Percentiles rank a stretch among this genome's conserved stretches.
Conservation (phyloP, 2,113 vertebrate species). For the Tamias sibiricus region DNA sequence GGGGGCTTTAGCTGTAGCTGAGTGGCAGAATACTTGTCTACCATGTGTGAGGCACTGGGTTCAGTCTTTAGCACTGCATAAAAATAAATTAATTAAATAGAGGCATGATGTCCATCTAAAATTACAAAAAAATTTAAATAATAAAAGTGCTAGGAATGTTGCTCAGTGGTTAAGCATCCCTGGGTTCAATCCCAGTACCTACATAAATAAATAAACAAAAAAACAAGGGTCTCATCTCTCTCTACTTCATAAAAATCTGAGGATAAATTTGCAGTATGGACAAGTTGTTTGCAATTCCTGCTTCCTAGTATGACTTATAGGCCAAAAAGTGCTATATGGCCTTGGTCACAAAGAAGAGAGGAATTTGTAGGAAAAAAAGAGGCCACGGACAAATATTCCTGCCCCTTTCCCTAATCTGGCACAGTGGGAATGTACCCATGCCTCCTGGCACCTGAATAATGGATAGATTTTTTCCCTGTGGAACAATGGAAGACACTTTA, state of each 20-base stretch:
- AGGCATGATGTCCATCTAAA: no score
- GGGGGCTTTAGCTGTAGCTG: no score
- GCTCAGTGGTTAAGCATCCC: no score
- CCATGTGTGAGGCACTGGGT: no score
- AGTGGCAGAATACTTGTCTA: no score
- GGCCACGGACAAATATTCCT: neutral
- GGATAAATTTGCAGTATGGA: slow-evolving; percentile 2
- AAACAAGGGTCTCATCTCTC: neutral
- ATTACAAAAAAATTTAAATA: no score
- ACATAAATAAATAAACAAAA: no score
- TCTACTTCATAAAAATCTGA: slow-evolving; percentile 37
- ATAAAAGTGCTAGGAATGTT: no score
- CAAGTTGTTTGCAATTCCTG: slow-evolving; percentile 33
- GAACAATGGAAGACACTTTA: slow-evolving; percentile 8
- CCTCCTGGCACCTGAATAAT: neutral
- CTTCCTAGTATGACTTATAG: slow-evolving; percentile 19
- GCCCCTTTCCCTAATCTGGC: neutral
- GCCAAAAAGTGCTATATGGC: neutral
- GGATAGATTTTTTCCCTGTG: neutral
- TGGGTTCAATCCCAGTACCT: no score
- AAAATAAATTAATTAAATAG: no score
- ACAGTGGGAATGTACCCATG: neutral
- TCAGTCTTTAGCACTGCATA: no score
- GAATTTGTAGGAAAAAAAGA: slow-evolving; percentile 24
- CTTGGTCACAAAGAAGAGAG: neutral